Percentiles rank a stretch among this genome's conserved stretches.
phyloP scores from a whole-genome alignment of 2,888 invertebrate species.

The Aradus depressus region DNA sequence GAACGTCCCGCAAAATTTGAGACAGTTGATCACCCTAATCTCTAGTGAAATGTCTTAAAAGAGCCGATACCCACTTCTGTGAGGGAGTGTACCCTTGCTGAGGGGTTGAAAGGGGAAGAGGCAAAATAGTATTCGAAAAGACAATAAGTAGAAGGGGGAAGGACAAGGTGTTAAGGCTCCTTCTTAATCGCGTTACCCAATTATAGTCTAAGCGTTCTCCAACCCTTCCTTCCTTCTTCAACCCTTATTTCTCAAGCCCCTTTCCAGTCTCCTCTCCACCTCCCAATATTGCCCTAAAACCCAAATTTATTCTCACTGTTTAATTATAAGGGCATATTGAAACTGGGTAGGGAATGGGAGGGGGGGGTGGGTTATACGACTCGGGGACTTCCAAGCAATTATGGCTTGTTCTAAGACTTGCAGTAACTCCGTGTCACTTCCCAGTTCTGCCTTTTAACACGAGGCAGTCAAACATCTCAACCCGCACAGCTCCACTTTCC shows the following conservation, averaged over 20 bases:
- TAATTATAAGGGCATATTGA: constrained; percentile 28
- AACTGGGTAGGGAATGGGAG: constrained; percentile 22
- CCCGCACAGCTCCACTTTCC: too few species aligned
- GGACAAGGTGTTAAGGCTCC: constrained; percentile 32
- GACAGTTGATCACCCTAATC: too few species aligned
- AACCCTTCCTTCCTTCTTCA: constrained; percentile 19
- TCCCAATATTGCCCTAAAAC: constrained; percentile 27
- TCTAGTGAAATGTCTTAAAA: too few species aligned
- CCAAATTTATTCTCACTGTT: constrained; percentile 28
- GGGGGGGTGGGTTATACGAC: constrained; percentile 18
- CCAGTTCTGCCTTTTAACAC: too few species aligned
- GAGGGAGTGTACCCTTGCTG: too few species aligned
- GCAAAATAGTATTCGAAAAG: constrained; percentile 31
- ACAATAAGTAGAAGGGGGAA: constrained; percentile 30
- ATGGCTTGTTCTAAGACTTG: constrained; percentile 20
- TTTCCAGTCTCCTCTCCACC: constrained; percentile 14
- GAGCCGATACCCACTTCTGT: too few species aligned
- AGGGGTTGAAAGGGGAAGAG: too few species aligned
- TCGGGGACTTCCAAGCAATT: constrained; percentile 25
- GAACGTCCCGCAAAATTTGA: too few species aligned
- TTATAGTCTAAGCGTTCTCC: constrained; percentile 30
- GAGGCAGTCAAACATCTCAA: too few species aligned
- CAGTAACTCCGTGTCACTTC: too few species aligned
- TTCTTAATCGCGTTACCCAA: constrained; percentile 32
- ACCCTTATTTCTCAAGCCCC: constrained; percentile 17